Conservation (phyloP, 2,797 vertebrate genomes). For the Lemur catta region DNA sequence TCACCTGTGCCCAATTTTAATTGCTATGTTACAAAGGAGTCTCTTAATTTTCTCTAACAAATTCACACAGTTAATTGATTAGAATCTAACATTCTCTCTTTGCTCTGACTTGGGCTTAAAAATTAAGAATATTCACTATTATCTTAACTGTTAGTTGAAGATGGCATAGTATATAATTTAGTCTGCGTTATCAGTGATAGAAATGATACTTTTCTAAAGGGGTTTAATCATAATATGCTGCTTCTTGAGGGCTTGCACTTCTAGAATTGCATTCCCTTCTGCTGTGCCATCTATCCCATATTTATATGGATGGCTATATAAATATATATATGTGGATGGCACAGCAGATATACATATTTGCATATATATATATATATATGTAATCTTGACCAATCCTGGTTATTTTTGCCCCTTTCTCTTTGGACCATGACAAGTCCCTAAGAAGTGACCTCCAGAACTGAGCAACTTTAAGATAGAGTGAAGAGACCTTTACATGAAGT, state of each 20-base stretch:
- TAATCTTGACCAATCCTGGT: background rate
- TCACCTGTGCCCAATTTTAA: background rate
- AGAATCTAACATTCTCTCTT: background rate
- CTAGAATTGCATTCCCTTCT: background rate
- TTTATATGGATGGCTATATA: background rate
- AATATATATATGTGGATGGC: background rate
- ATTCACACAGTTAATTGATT: background rate
- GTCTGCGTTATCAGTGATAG: background rate
- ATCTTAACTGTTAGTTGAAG: background rate
- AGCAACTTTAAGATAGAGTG: background rate
- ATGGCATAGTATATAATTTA: background rate
- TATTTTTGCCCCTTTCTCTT: background rate
- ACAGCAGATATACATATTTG: background rate
- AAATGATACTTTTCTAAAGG: background rate
- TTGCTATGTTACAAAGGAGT: background rate
- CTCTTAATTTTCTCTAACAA: constrained; percentile 13
- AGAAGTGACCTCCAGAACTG: background rate
- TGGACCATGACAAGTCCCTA: background rate
- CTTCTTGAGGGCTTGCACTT: background rate
- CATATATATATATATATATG: background rate
- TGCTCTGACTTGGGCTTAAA: background rate
- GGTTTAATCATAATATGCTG: background rate
- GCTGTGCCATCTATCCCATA: background rate
- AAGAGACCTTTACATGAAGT: background rate
- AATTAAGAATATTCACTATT: background rate